Evolutionary conservation across 2,888 invertebrate species (phyloP).

Genomic region (Eilema depressum): DNA sequence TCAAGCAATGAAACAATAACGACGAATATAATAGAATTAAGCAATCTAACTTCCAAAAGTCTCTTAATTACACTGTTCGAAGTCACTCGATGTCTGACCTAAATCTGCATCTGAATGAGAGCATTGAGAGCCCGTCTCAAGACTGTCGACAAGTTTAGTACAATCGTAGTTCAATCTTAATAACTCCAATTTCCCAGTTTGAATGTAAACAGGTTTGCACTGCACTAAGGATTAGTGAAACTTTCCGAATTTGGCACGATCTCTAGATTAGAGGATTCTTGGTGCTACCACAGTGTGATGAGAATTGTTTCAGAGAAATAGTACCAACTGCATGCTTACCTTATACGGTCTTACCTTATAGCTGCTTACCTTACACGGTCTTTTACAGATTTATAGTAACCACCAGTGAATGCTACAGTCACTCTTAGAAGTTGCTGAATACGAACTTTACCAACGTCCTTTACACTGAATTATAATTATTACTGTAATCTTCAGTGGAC

Average conservation of each 20-base stretch:
- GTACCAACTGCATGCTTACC: too few relatives aligned
- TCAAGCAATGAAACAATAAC: constrained; percentile 28
- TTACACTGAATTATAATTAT: too few relatives aligned
- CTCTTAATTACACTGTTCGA: constrained; percentile 77
- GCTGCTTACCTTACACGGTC: too few relatives aligned
- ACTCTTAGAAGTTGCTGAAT: too few relatives aligned
- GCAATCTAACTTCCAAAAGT: constrained; percentile 72
- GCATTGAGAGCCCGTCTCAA: constrained; percentile 72
- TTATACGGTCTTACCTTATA: too few relatives aligned
- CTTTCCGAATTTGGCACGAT: constrained; percentile 63
- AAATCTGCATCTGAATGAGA: constrained; percentile 82
- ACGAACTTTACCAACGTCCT: too few relatives aligned
- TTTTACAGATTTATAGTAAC: too few relatives aligned
- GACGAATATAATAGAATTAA: constrained; percentile 57
- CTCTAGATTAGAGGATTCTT: constrained; percentile 38
- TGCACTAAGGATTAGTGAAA: constrained; percentile 77
- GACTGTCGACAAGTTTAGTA: constrained; percentile 75
- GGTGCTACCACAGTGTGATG: constrained; percentile 53
- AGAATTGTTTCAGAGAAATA: constrained; percentile 9
- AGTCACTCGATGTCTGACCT: constrained; percentile 81
- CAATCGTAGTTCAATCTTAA: constrained; percentile 82
- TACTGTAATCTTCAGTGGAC: too few relatives aligned
- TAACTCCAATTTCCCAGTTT: constrained; percentile 78
- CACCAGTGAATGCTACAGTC: too few relatives aligned
- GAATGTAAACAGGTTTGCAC: constrained; percentile 79